Percentiles rank a stretch among this genome's conserved stretches.
Conservation (phyloP, 1,140 invertebrate genomes). For the Palaemon carinicauda region DNA sequence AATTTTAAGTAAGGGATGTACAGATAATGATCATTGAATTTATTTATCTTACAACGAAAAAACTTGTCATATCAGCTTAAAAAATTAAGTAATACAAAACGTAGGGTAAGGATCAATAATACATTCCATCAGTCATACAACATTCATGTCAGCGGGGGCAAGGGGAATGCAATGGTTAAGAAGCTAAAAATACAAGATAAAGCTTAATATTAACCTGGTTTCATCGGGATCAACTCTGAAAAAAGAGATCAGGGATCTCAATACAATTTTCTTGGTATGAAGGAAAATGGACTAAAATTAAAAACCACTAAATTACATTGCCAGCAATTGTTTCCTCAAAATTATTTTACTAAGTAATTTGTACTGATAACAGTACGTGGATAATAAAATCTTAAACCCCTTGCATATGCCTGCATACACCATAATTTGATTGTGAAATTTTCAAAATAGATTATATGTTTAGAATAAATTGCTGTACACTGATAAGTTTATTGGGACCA, state of each 20-base stretch:
- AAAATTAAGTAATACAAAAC: neutral
- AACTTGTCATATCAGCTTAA: neutral
- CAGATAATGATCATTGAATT: neutral
- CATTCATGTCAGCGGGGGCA: neutral
- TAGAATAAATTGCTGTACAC: no score
- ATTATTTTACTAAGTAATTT: no score
- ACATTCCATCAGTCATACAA: conserved; percentile 42
- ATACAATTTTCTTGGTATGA: conserved; percentile 11
- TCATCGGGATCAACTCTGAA: conserved; percentile 57
- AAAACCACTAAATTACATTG: no score
- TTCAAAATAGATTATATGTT: no score
- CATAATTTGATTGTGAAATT: no score
- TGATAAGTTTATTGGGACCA: no score
- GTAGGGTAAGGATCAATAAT: neutral
- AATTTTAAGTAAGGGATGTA: no score
- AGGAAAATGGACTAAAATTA: neutral
- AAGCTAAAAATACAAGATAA: conserved; percentile 30
- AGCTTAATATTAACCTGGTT: conserved; percentile 44
- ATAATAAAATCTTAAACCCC: no score
- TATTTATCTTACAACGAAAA: neutral
- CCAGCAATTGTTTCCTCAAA: no score
- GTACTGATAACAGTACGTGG: no score
- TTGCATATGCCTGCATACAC: no score
- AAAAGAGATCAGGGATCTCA: conserved; percentile 34
- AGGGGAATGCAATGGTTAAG: conserved; percentile 26